phyloP scores from a whole-genome alignment of 2,797 vertebrate species.

The Galaxias olidus region DNA sequence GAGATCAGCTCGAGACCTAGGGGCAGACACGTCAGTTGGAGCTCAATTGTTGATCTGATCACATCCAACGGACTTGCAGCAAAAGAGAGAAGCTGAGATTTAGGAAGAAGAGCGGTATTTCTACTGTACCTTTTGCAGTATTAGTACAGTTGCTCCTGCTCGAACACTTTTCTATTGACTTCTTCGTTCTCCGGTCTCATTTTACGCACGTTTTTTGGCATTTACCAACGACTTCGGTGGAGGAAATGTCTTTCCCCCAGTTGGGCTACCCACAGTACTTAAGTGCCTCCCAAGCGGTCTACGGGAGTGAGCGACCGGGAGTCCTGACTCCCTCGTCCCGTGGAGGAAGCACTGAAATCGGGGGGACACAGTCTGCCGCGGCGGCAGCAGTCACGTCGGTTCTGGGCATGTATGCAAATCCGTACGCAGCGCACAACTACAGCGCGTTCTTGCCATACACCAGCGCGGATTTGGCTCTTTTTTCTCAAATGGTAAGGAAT shows the following conservation, averaged over 20 bases:
- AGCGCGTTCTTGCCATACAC: slow-evolving; percentile 96
- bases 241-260: slow-evolving; percentile 96
- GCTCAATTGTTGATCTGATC: slow-evolving; percentile 97
- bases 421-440: slow-evolving; percentile 91
- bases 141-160: slow-evolving; percentile 58
- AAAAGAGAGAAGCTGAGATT: slow-evolving; percentile 80
- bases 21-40: slow-evolving; percentile 97
- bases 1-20: slow-evolving; percentile 95
- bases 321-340: slow-evolving; percentile 88
- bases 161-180: slow-evolving; percentile 59
- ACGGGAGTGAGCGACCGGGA: slow-evolving; percentile 88
- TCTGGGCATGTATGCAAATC: slow-evolving; percentile 94
- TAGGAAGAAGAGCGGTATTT: slow-evolving; percentile 74
- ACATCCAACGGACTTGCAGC: slow-evolving; percentile 91
- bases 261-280: slow-evolving; percentile 96
- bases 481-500: slow-evolving; percentile 94
- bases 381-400: slow-evolving; percentile 89
- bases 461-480: slow-evolving; percentile 91
- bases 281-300: slow-evolving; percentile 90
- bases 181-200: slow-evolving; percentile 36
- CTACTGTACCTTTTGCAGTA: slow-evolving; percentile 53
- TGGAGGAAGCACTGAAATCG: slow-evolving; percentile 83
- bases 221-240: slow-evolving; percentile 50
- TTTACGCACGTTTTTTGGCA: slow-evolving; percentile 56
- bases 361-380: slow-evolving; percentile 82